Conservation (phyloP, 2,888 invertebrate genomes). For the Mayetiola destructor region DNA sequence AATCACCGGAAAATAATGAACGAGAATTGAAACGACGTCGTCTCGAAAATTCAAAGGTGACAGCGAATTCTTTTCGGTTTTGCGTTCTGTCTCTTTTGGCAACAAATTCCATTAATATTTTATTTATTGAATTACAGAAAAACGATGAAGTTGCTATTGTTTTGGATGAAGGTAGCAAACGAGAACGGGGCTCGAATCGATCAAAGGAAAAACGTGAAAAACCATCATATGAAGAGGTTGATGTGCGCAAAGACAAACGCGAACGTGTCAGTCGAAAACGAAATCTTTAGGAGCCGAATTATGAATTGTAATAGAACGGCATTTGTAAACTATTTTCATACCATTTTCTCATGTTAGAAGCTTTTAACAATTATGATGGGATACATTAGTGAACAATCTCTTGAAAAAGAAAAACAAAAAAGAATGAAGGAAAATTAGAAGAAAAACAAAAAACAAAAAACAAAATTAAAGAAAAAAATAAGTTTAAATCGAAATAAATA, state of each 20-base stretch:
- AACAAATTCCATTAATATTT: neutral
- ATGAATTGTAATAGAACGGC: neutral
- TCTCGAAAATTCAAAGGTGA: neutral
- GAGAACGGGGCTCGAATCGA: constrained; percentile 1
- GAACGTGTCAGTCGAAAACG: neutral
- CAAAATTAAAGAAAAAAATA: too few relatives aligned
- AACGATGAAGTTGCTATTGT: neutral
- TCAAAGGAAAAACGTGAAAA: constrained; percentile 4
- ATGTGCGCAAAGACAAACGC: neutral
- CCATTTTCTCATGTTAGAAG: neutral
- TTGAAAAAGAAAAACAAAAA: neutral
- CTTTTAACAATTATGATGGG: too few relatives aligned
- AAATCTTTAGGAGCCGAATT: constrained; percentile 2
- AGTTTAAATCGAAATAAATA: too few relatives aligned
- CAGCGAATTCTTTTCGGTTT: neutral
- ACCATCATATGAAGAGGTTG: neutral
- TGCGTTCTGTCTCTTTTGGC: neutral
- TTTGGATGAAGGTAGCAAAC: neutral
- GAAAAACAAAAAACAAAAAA: too few relatives aligned
- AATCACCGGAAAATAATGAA: constrained; percentile 38
- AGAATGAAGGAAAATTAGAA: too few relatives aligned
- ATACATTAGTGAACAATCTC: too few relatives aligned
- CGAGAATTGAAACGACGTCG: neutral
- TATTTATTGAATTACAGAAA: neutral
- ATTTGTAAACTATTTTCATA: constrained; percentile 11